A percentile compares a stretch with the other conserved stretches of the same genome.
Conservation (phyloP, 2,113 vertebrate genomes). For the Capricornis sumatraensis region DNA sequence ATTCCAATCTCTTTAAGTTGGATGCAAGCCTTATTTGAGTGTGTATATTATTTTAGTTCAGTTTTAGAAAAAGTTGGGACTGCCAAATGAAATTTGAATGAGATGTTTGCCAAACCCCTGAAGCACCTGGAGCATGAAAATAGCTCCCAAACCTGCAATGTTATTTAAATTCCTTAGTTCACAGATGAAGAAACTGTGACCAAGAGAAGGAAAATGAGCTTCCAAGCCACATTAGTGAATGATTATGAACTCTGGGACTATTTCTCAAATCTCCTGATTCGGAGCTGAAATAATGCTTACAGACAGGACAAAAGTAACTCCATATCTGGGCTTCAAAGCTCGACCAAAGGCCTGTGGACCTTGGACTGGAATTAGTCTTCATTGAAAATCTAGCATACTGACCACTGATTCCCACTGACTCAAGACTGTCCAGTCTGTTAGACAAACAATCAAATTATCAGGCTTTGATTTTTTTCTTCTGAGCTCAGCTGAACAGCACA, state of each 20-base stretch:
- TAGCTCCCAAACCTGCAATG: not conserved
- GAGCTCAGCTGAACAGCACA: not conserved
- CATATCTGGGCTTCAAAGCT: not conserved
- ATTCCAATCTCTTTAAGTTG: not conserved
- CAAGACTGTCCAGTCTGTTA: not conserved
- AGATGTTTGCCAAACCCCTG: not conserved
- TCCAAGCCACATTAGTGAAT: not conserved
- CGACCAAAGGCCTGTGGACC: not conserved
- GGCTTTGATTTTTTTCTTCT: not conserved
- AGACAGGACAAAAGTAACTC: not conserved
- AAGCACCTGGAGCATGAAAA: not conserved
- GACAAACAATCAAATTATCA: not conserved
- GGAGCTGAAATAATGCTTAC: not conserved
- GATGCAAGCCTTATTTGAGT: not conserved
- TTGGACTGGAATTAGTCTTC: not conserved
- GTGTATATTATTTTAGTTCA: not conserved
- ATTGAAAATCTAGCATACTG: not conserved
- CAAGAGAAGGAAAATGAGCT: not conserved
- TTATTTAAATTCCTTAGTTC: not conserved
- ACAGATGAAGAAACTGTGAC: not conserved
- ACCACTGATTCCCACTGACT: not conserved
- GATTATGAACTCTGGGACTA: not conserved
- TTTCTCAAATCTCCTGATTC: not conserved
- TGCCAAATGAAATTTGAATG: not conserved
- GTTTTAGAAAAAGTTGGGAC: constrained; percentile 1